Evolutionary conservation across 2,113 vertebrate species (phyloP).

Genomic region (Pomatostomus ruficeps): DNA sequence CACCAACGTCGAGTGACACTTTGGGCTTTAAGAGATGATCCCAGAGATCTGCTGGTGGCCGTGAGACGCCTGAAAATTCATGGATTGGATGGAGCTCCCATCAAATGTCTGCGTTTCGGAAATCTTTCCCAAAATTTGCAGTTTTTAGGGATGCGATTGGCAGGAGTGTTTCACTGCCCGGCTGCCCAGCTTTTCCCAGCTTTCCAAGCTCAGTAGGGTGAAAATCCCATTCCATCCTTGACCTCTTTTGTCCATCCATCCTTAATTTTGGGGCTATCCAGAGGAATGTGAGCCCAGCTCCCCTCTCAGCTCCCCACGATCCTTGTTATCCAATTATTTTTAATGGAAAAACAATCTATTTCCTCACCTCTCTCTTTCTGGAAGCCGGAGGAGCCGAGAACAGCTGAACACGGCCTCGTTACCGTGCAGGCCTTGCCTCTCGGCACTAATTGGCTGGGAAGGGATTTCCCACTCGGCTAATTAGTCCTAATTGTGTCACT

Average conservation of each 20-base stretch:
- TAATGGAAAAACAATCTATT: neutral
- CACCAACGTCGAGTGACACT: neutral
- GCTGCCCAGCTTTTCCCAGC: neutral
- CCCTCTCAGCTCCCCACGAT: neutral
- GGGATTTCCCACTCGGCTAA: neutral
- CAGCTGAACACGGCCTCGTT: neutral
- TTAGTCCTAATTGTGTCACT: conserved; percentile 10
- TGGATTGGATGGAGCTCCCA: neutral
- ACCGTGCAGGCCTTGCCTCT: neutral
- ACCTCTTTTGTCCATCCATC: too few relatives aligned
- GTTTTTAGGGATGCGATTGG: neutral
- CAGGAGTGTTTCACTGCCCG: neutral
- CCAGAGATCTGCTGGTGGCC: neutral
- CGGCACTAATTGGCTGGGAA: conserved; percentile 27
- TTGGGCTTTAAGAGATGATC: neutral
- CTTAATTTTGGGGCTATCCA: neutral
- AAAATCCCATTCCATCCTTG: neutral
- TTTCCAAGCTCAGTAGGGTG: neutral
- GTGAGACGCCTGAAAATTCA: accelerated
- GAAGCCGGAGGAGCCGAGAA: neutral
- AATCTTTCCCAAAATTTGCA: neutral
- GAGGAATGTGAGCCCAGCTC: neutral
- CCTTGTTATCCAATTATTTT: conserved; percentile 10
- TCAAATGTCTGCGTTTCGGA: neutral
- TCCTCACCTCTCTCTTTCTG: neutral